A percentile compares a stretch with the other conserved stretches of the same genome.
Evolutionary conservation across 2,797 vertebrate genomes (phyloP).

Genomic region (Scomberomorus guttatus): DNA sequence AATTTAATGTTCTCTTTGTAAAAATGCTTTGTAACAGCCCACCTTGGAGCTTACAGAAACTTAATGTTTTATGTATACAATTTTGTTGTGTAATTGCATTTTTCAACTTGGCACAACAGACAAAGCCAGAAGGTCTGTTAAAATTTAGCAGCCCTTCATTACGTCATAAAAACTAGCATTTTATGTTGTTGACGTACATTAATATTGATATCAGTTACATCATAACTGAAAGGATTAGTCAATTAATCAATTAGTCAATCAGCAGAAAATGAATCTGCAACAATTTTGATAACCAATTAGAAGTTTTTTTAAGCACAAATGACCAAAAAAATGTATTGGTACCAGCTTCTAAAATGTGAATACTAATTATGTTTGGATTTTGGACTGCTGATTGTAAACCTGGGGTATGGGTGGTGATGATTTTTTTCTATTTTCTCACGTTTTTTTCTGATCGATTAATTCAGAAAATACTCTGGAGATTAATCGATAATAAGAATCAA

Average conservation of each 20-base stretch:
- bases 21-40: neutral
- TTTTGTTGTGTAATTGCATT: neutral
- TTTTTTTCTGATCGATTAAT: neutral
- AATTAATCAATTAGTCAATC: neutral
- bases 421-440: neutral
- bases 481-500: neutral
- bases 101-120: neutral
- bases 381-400: neutral
- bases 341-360: neutral
- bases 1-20: slow-evolving; percentile 2
- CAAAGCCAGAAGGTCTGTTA: neutral
- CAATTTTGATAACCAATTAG: neutral
- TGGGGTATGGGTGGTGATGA: neutral
- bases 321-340: neutral
- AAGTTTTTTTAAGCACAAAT: too few species aligned
- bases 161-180: neutral
- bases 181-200: neutral
- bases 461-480: neutral
- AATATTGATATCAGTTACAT: neutral
- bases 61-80: slow-evolving; percentile 12
- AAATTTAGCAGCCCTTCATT: neutral
- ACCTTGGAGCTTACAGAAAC: neutral
- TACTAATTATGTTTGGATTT: neutral
- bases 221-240: neutral
- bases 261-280: neutral